phyloP scores from a whole-genome alignment of 2,797 vertebrate genomes.

The Neostethus bicornis region DNA sequence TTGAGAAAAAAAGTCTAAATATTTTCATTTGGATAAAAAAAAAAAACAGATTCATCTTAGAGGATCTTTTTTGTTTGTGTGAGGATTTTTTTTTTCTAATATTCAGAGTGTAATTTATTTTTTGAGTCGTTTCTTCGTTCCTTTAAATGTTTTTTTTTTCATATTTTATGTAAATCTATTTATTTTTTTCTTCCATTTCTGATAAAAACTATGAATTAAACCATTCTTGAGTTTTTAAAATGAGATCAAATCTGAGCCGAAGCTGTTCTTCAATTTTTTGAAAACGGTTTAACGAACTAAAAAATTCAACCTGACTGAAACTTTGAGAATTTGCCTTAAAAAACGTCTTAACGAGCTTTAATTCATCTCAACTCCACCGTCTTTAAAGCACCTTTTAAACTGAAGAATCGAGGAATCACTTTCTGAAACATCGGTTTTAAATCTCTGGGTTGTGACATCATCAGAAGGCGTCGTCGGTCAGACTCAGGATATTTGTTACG shows the following conservation, averaged over 20 bases:
- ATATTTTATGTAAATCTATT: slow-evolving; percentile 33
- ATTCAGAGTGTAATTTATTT: slow-evolving; percentile 65
- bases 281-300: not conserved
- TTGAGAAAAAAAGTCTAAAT: slow-evolving; percentile 33
- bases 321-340: not conserved
- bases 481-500: not conserved
- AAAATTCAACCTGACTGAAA: no score
- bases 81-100: slow-evolving; percentile 25
- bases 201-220: slow-evolving; percentile 34
- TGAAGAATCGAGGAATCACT: not conserved
- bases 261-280: no score
- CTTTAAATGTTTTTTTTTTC: slow-evolving; percentile 7
- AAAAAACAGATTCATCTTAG: slow-evolving; percentile 44
- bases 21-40: slow-evolving; percentile 44
- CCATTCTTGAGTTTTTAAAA: slow-evolving; percentile 30
- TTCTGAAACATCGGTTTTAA: not conserved
- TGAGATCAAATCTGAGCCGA: not conserved
- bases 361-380: not conserved
- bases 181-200: slow-evolving; percentile 55
- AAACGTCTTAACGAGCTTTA: not conserved
- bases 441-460: not conserved
- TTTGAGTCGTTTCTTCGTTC: slow-evolving; percentile 51
- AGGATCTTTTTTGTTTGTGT: slow-evolving; percentile 28
- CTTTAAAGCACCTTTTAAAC: no score
- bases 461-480: no score